Conservation (phyloP, 2,797 vertebrate species). For the Pseudopleuronectes americanus region DNA sequence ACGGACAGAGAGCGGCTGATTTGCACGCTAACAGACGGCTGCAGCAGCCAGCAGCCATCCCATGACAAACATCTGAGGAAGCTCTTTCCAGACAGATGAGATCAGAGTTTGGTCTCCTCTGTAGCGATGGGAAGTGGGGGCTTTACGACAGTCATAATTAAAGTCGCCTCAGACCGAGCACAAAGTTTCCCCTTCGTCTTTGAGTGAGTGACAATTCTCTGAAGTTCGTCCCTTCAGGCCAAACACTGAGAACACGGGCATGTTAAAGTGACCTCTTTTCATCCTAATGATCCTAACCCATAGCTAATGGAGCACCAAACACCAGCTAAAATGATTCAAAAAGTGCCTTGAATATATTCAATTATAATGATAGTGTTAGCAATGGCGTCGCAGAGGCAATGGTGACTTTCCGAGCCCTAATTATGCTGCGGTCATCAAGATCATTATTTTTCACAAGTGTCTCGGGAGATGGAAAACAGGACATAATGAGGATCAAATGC, state of each 20-base stretch:
- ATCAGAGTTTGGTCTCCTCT: slow-evolving; percentile 75
- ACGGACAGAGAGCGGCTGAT: slow-evolving; percentile 58
- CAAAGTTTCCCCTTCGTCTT: slow-evolving; percentile 65
- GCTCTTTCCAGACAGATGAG: slow-evolving; percentile 70
- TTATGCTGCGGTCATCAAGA: slow-evolving; percentile 74
- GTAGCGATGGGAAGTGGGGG: slow-evolving; percentile 48
- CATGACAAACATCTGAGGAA: slow-evolving; percentile 77
- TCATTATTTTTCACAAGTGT: slow-evolving; percentile 74
- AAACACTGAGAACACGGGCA: slow-evolving; percentile 61
- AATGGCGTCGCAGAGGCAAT: slow-evolving; percentile 33
- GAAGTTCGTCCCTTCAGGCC: slow-evolving; percentile 67
- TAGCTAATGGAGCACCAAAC: slow-evolving; percentile 79
- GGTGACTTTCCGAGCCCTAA: slow-evolving; percentile 69
- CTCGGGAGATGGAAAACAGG: slow-evolving; percentile 56
- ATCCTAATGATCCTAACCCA: slow-evolving; percentile 75
- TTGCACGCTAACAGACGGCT: slow-evolving; percentile 53
- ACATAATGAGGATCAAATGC: slow-evolving; percentile 66
- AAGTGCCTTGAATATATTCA: slow-evolving; percentile 72
- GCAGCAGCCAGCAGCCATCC: slow-evolving; percentile 71
- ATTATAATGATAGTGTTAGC: slow-evolving; percentile 72
- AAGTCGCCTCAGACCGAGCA: slow-evolving; percentile 69
- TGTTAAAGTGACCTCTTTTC: slow-evolving; percentile 76
- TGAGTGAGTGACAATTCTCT: slow-evolving; percentile 69
- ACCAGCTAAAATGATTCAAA: slow-evolving; percentile 70
- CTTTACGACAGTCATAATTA: slow-evolving; percentile 75